These are phyloP conservation scores for Elephas maximus DNA, from an alignment of 2,113 vertebrate genomes.

Conservation along the genomic window DNA sequence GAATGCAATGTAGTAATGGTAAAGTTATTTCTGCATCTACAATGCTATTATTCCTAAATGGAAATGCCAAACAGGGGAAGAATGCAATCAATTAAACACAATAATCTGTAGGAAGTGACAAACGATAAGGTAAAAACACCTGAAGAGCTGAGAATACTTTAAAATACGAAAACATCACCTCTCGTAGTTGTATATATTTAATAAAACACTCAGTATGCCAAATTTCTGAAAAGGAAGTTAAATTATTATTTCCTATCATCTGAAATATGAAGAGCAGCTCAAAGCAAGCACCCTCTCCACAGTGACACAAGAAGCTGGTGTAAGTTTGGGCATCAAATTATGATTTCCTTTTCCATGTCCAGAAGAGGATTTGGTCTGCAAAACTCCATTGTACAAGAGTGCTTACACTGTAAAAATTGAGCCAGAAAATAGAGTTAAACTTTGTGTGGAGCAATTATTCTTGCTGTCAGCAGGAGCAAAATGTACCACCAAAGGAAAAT, in stretches of 20 bases:
- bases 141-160: neutral
- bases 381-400: slow-evolving; percentile 50
- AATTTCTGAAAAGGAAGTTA: neutral
- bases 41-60: neutral
- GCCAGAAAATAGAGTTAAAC: slow-evolving; percentile 71
- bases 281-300: neutral
- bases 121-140: neutral
- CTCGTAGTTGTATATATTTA: neutral
- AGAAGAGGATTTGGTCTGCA: slow-evolving; percentile 41
- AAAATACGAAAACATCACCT: neutral
- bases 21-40: neutral
- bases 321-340: neutral
- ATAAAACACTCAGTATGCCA: neutral
- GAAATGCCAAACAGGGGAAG: neutral
- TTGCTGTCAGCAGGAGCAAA: slow-evolving; percentile 75
- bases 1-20: neutral
- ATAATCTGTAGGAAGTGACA: neutral
- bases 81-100: neutral
- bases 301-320: neutral
- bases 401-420: slow-evolving; percentile 61
- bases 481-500: slow-evolving; percentile 71
- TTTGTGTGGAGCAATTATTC: slow-evolving; percentile 63
- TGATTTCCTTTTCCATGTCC: slow-evolving; percentile 50
- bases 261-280: slow-evolving; percentile 31
- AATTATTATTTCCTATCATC: neutral